Conservation (phyloP, 2,113 vertebrate species). For the Arothron firmamentum region DNA sequence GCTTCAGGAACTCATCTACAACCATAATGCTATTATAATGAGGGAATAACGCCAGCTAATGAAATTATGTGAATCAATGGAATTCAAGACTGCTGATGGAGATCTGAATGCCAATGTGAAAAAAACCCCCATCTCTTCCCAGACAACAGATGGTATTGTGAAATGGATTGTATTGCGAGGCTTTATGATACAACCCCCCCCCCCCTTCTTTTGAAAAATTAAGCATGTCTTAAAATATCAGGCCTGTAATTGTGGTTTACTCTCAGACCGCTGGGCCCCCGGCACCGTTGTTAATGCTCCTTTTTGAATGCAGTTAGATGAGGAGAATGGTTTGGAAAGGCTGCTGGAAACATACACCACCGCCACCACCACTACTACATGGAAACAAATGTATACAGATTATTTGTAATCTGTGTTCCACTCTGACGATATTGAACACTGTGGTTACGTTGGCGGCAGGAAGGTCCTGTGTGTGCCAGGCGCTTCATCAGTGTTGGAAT, state of each 20-base stretch:
- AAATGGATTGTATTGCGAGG: slow-evolving; percentile 24
- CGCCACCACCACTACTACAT: slow-evolving; percentile 23
- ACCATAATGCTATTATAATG: slow-evolving; percentile 37
- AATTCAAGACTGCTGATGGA: slow-evolving; percentile 31
- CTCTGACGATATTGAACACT: slow-evolving; percentile 23
- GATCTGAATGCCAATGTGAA: slow-evolving; percentile 38
- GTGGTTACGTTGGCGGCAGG: slow-evolving; percentile 1
- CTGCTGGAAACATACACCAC: slow-evolving; percentile 46
- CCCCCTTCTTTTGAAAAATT: slow-evolving; percentile 24
- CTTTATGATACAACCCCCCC: slow-evolving; percentile 16
- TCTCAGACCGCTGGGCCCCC: slow-evolving; percentile 26
- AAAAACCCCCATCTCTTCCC: slow-evolving; percentile 25
- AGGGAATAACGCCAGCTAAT: slow-evolving; percentile 38
- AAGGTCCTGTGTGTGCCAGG: not conserved
- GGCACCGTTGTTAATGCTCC: slow-evolving; percentile 40
- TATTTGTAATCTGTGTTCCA: slow-evolving; percentile 35
- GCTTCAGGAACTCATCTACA: slow-evolving; percentile 25
- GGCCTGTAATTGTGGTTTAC: slow-evolving; percentile 30
- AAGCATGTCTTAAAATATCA: slow-evolving; percentile 41
- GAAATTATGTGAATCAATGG: slow-evolving; percentile 48
- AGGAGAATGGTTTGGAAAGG: slow-evolving; percentile 52
- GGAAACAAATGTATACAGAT: slow-evolving; percentile 33
- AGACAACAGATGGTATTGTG: slow-evolving; percentile 48
- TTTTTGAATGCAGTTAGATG: slow-evolving; percentile 47
- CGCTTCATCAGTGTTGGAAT: slow-evolving; percentile 32